These are phyloP conservation scores for Euplagia quadripunctaria DNA, from an alignment of 2,888 invertebrate genomes.

Conservation along the genomic window DNA sequence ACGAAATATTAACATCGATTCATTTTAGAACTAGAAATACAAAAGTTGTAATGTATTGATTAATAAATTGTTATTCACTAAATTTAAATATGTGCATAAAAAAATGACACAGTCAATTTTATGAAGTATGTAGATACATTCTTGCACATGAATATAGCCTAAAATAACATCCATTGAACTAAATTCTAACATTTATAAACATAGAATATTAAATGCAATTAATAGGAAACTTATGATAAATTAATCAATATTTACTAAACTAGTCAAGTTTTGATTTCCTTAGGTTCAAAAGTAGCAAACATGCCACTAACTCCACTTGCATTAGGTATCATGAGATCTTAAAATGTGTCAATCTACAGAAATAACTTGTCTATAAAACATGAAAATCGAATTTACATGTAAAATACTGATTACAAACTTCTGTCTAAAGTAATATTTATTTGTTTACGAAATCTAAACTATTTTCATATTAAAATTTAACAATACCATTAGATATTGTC, in stretches of 20 bases:
- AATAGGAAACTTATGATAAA: slow-evolving; percentile 54
- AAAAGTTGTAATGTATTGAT: slow-evolving; percentile 33
- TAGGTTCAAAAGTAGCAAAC: slow-evolving; percentile 27
- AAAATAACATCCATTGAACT: slow-evolving; percentile 37
- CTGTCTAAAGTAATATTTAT: slow-evolving; percentile 22
- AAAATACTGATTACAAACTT: slow-evolving; percentile 56
- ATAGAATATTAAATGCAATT: slow-evolving; percentile 55
- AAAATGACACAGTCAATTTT: slow-evolving; percentile 11
- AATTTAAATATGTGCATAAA: slow-evolving; percentile 16
- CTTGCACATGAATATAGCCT: slow-evolving; percentile 32
- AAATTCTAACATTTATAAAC: slow-evolving; percentile 42
- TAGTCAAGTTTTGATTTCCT: slow-evolving; percentile 29
- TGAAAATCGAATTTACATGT: slow-evolving; percentile 45
- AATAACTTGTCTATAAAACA: slow-evolving; percentile 36
- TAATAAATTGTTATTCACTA: slow-evolving; percentile 2
- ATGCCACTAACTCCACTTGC: slow-evolving; percentile 21
- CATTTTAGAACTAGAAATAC: slow-evolving; percentile 44
- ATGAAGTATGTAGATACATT: slow-evolving; percentile 6
- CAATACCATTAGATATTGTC: slow-evolving; percentile 36
- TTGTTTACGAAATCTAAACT: slow-evolving; percentile 36
- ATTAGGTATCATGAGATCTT: slow-evolving; percentile 45
- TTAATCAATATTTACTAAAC: slow-evolving; percentile 28
- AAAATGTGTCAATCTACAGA: slow-evolving; percentile 35
- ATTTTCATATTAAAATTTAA: slow-evolving; percentile 24
- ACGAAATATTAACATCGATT: slow-evolving; percentile 52